phyloP scores from a whole-genome alignment of 2,797 vertebrate genomes.

The Limosa lapponica region DNA sequence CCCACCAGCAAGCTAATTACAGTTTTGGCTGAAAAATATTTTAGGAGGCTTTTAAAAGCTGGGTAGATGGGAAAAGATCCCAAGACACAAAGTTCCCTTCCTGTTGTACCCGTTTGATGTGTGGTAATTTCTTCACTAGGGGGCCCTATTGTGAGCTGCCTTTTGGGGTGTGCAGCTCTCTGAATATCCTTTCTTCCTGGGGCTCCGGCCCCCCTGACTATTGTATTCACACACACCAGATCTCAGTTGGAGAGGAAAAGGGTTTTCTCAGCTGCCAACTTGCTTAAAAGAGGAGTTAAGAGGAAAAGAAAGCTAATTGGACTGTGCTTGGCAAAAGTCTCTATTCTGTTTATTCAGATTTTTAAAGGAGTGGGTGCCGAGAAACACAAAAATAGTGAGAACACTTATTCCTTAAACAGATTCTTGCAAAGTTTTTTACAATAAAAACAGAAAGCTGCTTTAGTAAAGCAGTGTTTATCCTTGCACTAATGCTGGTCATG shows the following conservation, averaged over 20 bases:
- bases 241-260: constrained; percentile 2
- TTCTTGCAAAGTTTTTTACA: constrained; percentile 30
- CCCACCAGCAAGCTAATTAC: not conserved
- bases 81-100: not conserved
- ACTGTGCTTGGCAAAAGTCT: constrained; percentile 22
- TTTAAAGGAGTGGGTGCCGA: not conserved
- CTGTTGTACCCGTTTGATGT: not conserved
- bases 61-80: not conserved
- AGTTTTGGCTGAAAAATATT: not conserved
- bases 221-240: not conserved
- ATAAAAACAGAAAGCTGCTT: constrained; percentile 28
- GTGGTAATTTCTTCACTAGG: not conserved
- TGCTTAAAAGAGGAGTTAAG: constrained; percentile 49
- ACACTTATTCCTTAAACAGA: constrained; percentile 11
- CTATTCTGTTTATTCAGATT: constrained; percentile 14
- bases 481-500: constrained; percentile 50
- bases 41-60: not conserved
- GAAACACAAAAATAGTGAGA: constrained; percentile 35
- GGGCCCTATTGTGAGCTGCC: not conserved
- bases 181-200: not conserved
- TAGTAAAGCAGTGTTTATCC: constrained; percentile 54
- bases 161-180: not conserved
- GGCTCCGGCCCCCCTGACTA: not conserved
- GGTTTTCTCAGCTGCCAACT: constrained; percentile 29
- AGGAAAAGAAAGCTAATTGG: constrained; percentile 52